A percentile compares a stretch with the other conserved stretches of the same genome.
phyloP scores from a whole-genome alignment of 2,797 vertebrate species.

The Synaphobranchus kaupii region DNA sequence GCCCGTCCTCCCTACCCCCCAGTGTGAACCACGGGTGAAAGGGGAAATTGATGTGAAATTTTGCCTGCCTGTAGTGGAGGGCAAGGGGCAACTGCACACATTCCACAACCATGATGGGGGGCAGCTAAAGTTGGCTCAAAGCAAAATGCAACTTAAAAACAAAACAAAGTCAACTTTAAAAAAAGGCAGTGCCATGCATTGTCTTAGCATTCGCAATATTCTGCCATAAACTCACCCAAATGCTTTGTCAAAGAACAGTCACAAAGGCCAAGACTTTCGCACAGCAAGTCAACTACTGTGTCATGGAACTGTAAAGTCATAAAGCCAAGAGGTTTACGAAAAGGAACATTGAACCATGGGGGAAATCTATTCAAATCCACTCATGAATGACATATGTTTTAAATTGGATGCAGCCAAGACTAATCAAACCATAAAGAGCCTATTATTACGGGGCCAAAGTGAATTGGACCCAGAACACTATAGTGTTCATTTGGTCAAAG shows the following conservation, averaged over 20 bases:
- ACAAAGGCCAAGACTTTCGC: neutral
- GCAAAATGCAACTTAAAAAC: neutral
- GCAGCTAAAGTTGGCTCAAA: neutral
- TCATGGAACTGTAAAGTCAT: neutral
- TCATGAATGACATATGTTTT: constrained; percentile 17
- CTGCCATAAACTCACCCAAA: neutral
- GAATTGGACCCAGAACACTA: neutral
- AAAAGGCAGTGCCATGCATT: neutral
- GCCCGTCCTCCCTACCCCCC: neutral
- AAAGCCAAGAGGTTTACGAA: neutral
- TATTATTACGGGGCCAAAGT: neutral
- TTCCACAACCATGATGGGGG: neutral
- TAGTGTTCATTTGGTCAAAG: neutral
- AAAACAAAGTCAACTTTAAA: neutral
- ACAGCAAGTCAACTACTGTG: neutral
- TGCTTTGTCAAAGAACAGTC: neutral
- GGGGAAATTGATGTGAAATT: neutral
- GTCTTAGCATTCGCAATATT: neutral
- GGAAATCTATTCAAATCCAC: neutral
- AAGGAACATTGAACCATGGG: neutral
- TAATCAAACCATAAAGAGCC: constrained; percentile 14
- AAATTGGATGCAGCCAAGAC: neutral
- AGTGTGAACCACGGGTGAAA: neutral
- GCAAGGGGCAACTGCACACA: neutral
- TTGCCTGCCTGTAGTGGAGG: neutral